Base-by-base conservation (phyloP, 2,888 invertebrate genomes). In the Marronus borbonicus region DNA sequence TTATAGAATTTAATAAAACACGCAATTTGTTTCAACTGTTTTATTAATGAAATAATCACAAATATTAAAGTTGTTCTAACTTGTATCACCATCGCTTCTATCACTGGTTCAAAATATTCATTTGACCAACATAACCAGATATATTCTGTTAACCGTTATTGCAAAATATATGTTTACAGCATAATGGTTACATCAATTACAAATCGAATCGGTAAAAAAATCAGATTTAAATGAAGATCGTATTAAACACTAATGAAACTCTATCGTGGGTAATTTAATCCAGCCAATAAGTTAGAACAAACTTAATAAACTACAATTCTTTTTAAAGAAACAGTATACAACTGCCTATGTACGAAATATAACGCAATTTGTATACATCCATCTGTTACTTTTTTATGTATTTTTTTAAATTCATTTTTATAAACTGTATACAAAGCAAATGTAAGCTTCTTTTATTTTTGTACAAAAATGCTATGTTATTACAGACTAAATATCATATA, bases 1-100 rank as follows among this genome's bases (percentile, higher is more conserved):
- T 36, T 44, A 44, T 44, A 44, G 8, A 44, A 44, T 12, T 8
- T 44, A 74, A 74, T 60, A 24, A 74, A 62, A 74, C 44, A 44
- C 39, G 17, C 31, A 28, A 14, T 20, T 74, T 74, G 60, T 74
- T 74, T 74, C 60, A 74, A 74, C 72, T 74, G 76, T 83, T 85
- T 85, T 85, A 84, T 84, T 84, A 83, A 77, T 83, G 82, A 84
- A 85, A 83, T 84, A 83, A 84, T 84, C 84, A 84, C 84, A 84
- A 84, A 84, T 82, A 83, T 82, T 83, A 82, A 84, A 78, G 60
- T 75, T 74, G 78, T 75, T 78, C 78, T 78, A 78, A 78, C 78
- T 78, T 75, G 62, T 75, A 70, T 70, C 76, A 76, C 72, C 72
- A 72, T 58, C 58, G 44, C 60, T 55, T 74, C 72, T 60, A 74